Conservation (phyloP, 92 coral and sea anemone genomes). For the Porites evermanni region DNA sequence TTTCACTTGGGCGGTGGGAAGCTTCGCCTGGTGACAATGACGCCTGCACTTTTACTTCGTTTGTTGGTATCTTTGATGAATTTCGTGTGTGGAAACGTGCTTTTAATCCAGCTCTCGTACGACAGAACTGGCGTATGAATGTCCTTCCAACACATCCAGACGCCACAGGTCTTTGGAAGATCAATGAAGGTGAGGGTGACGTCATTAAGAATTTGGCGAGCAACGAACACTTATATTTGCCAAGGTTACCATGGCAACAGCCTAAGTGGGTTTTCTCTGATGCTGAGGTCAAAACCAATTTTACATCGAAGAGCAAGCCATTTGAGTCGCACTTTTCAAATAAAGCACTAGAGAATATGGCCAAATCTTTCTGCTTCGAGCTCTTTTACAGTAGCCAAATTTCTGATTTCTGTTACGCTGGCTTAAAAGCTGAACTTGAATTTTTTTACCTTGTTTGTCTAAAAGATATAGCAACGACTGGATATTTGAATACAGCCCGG, state of each 20-base stretch:
- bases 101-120: slow-evolving; percentile 91
- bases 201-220: slow-evolving; percentile 70
- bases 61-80: slow-evolving; percentile 91
- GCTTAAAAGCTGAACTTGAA: slow-evolving; percentile 77
- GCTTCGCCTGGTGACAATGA: slow-evolving; percentile 89
- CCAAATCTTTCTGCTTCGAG: slow-evolving; percentile 67
- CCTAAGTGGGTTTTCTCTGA: slow-evolving; percentile 93
- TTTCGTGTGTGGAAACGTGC: slow-evolving; percentile 93
- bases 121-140: slow-evolving; percentile 94
- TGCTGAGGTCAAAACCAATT: slow-evolving; percentile 83
- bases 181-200: slow-evolving; percentile 92
- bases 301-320: slow-evolving; percentile 74
- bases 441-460: slow-evolving; percentile 87
- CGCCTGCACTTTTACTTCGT: slow-evolving; percentile 40
- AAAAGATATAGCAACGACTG: slow-evolving; percentile 75
- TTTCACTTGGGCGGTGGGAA: slow-evolving; percentile 97
- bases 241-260: slow-evolving; percentile 87
- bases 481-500: slow-evolving; percentile 66
- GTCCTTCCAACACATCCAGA: slow-evolving; percentile 85
- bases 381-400: slow-evolving; percentile 76
- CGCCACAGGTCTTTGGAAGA: slow-evolving; percentile 89
- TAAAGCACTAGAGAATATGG: slow-evolving; percentile 56
- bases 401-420: slow-evolving; percentile 55
- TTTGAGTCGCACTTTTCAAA: slow-evolving; percentile 70
- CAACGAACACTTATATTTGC: slow-evolving; percentile 85